Percentiles rank a stretch among this genome's conserved stretches.
Conservation (phyloP, 2,797 vertebrate genomes). For the Capromys pilorides region DNA sequence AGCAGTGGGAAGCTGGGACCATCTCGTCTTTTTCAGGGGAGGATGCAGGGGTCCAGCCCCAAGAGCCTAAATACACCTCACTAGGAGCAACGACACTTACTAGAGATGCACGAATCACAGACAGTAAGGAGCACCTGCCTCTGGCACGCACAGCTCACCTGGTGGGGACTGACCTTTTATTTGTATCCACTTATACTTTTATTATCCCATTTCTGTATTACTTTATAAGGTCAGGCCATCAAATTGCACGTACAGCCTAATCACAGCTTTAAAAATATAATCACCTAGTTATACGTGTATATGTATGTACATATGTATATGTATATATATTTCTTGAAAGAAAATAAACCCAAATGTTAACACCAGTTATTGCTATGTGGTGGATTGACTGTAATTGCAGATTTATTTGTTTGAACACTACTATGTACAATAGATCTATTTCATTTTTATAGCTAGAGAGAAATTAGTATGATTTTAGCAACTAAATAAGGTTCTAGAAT, state of each 20-base stretch:
- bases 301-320: background rate
- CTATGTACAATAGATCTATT: background rate
- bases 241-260: conserved; percentile 41
- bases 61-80: background rate
- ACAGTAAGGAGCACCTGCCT: background rate
- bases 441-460: conserved; percentile 50
- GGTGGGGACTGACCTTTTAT: background rate
- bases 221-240: conserved; percentile 29
- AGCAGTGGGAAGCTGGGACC: background rate
- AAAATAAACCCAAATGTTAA: conserved; percentile 35
- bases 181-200: conserved; percentile 17
- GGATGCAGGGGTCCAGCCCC: background rate
- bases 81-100: background rate
- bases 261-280: conserved; percentile 34
- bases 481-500: background rate
- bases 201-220: conserved; percentile 15
- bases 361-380: background rate
- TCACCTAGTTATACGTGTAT: background rate
- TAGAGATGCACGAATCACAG: background rate
- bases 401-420: background rate
- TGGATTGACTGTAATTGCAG: background rate
- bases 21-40: background rate
- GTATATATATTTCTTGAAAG: background rate
- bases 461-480: conserved; percentile 47
- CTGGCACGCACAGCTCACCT: background rate